Base-by-base conservation (phyloP, 1,140 invertebrate genomes). In the Drosophila ercepeae region DNA sequence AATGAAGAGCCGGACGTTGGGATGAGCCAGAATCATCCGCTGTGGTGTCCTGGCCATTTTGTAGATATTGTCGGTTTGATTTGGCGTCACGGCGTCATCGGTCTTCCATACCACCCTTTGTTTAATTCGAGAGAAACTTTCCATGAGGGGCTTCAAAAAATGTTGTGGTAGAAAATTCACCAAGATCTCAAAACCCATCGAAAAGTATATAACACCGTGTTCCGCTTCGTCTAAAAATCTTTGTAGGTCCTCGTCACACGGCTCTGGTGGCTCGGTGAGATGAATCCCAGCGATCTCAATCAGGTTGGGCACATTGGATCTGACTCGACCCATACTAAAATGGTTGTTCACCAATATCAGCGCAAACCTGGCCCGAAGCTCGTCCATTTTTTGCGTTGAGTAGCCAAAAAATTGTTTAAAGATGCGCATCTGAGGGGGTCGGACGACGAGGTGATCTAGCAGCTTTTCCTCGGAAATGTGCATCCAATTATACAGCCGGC, bases 201-300 rank as follows among this genome's bases (percentile, higher is more conserved):
- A 94, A 32, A 95, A 93, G 39, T 94, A 94, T 2, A 95, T 89
- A 0, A 93, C 92, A 2, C 94, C 94, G n/a, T 94, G 57, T 13
- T 84, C 89, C 1, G 94, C 92, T 36, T 92, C 89, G 70, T 94
- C 93, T 27, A 95, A 69, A 69, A 94, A 92, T 34, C 90, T 78
- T 74, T 93, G 81, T 0, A 93, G 63, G 2, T 58, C 13, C 2
- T 11, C 13, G 5, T 46, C 59, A 23, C 93, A 74, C 1, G 91
- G 55, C 0, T 51, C 59, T 1, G 77, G 23, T 1, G 59, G 68
- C 92, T 49, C 94, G 86, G 4, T 18, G 74, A 90, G 86, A 64
- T 94, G 94, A 32, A 94, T 71, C 0, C 94, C 93, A 0, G 93
- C 94, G 4, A 94, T 86, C 36, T 89, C 84, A 5, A 89, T 73